Base-by-base conservation (phyloP, 2,113 vertebrate genomes). In the Verasper variegatus region DNA sequence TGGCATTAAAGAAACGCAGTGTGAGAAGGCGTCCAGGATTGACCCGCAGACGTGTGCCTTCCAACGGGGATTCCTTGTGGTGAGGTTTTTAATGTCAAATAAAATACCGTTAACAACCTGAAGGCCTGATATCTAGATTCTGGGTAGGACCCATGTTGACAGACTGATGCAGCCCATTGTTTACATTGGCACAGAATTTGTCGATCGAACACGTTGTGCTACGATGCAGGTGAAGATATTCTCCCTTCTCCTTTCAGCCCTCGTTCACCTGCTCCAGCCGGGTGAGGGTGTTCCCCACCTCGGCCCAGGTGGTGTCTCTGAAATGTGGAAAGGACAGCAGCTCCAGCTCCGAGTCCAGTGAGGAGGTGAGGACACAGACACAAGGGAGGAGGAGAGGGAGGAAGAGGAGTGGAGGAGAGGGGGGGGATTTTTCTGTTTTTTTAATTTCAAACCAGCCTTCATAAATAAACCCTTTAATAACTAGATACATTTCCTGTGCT, bases 321-420 rank as follows among this genome's bases (percentile, higher is more conserved):
- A 81, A 37, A 3, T 94, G 93, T 27, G 42, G 68, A 71, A 42
- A 5, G 0, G 68, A 68, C 17, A 15, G 59, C 68, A 93, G 93
- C 84, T 90, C 87, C 68, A 93, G 93, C 84, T 91, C 89, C 0
- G 90, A 92, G 80, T 93, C 92, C 73, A 90, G 83, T 20, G 92
- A 92, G 76, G 90, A 92, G 88, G 92, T 93, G 73, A 88, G 72
- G 91, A 21, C n/a, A 31, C 47, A 17, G 1, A 5, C 45, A 17
- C 45, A 6, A 9, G 7, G 10, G 18, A 5, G 10, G 18, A 27
- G 26, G 26, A 27, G 26, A 27, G 26, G 26, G 26, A 27, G 26
- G 3, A 4, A 4, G 26, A 27, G 26, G 26, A 27, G 26, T 2
- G 6, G 49, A 47, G 45, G 23, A 24, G 23, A 24, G 23, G 23